These are phyloP conservation scores for Acestrorhynchus altus DNA, from an alignment of 2,797 vertebrate species.

Conservation along the genomic window DNA sequence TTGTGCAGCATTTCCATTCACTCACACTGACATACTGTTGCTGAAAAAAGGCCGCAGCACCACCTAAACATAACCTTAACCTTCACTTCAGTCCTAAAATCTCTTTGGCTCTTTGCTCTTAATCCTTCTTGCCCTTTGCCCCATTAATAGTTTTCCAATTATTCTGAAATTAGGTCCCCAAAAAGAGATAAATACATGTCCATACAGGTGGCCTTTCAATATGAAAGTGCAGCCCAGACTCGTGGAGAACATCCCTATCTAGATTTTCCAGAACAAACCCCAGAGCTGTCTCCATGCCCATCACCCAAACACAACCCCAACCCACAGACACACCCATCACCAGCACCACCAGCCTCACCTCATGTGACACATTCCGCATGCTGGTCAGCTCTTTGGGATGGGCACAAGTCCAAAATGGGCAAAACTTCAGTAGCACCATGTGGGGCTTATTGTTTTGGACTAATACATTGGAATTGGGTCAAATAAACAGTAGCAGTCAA, in stretches of 20 bases:
- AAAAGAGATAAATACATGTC: neutral
- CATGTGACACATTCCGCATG: neutral
- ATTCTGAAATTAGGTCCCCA: neutral
- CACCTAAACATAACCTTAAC: no score
- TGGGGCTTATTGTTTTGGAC: neutral
- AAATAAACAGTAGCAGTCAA: conserved; percentile 1
- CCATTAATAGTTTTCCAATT: neutral
- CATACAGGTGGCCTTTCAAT: neutral
- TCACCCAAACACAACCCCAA: neutral
- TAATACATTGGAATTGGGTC: neutral
- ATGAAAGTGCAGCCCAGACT: neutral
- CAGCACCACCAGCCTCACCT: neutral
- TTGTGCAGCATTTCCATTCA: neutral
- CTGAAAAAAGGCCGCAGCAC: no score
- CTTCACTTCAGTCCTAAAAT: no score
- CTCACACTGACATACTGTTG: neutral
- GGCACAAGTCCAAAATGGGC: conserved; percentile 9
- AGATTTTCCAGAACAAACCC: conserved; percentile 34
- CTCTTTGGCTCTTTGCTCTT: no score
- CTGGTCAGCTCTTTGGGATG: conserved; percentile 1
- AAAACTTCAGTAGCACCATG: neutral
- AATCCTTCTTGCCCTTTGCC: no score
- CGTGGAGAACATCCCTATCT: neutral
- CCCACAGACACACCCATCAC: neutral
- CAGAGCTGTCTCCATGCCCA: neutral